A percentile compares a stretch with the other conserved stretches of the same genome.
phyloP scores from a whole-genome alignment of 1,140 invertebrate species.

The Drosophila lini region DNA sequence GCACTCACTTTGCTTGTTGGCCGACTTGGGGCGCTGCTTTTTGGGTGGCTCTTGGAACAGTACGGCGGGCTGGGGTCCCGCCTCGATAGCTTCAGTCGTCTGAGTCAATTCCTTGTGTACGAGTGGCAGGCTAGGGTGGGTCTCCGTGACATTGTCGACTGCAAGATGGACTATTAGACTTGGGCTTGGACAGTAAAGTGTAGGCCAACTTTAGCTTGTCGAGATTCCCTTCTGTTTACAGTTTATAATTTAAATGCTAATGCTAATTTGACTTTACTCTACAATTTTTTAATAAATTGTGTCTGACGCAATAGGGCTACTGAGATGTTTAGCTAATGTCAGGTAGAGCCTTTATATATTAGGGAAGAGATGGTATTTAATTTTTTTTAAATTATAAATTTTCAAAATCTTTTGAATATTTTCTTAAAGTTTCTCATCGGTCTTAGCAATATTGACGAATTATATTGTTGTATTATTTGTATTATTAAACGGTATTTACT shows the following conservation, averaged over 20 bases:
- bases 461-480: too few species aligned
- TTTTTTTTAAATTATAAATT: too few species aligned
- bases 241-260: not conserved
- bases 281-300: not conserved
- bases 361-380: too few species aligned
- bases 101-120: slow-evolving; percentile 27
- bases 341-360: too few species aligned
- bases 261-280: not conserved
- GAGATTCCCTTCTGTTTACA: not conserved
- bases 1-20: slow-evolving; percentile 69
- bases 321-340: not conserved
- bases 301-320: not conserved
- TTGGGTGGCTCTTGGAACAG: slow-evolving; percentile 52
- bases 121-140: slow-evolving; percentile 12
- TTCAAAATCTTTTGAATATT: too few species aligned
- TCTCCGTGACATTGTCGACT: slow-evolving; percentile 69
- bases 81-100: slow-evolving; percentile 16
- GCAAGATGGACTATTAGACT: slow-evolving; percentile 19
- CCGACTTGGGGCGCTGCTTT: slow-evolving; percentile 64
- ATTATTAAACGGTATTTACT: too few species aligned
- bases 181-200: not conserved
- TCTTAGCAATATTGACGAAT: too few species aligned
- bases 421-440: too few species aligned
- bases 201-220: slow-evolving; percentile 7
- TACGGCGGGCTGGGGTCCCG: slow-evolving; percentile 42